Evolutionary conservation across 2,888 invertebrate species (phyloP), one percentile per base, ranked within the genome.

Genomic region (Oscheius myriophilus): DNA sequence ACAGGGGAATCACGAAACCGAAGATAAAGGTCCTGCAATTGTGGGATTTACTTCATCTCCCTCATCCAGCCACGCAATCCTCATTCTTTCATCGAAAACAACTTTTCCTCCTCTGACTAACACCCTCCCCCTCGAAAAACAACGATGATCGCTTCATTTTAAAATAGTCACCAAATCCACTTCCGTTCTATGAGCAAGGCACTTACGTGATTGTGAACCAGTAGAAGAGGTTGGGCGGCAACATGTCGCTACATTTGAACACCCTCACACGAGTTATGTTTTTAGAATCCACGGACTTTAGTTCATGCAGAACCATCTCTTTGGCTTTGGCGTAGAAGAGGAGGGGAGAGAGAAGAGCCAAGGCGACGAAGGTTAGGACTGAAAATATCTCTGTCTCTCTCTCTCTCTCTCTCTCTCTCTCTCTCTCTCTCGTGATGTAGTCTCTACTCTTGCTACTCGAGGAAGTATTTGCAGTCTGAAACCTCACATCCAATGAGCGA

Each of bases 1-100:
- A 72, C 21, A 85, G 67, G 2, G 85, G 85, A 26, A 84, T 75
- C n/a, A 83, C 65, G 69, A 82, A 85, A 21, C 84, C 85, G n/a
- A 82, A 70, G 26, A 85, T 59, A 61, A 85, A 85, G 0, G 84
- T 85, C 58, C 81, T 81, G 62, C 42, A 80, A 77, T 18, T 14
- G 14, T 16, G 12, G n/a, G 21, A 11, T 16, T 58, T 58, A 16
- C 21, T 6, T 6, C 3, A 9, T 42, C 23, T 23, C 33, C 33
- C 33, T 33, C 33, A 33, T 3, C 9, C 33, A 33, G 9, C 33
- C 33, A 33, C 33, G 33, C 9, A 33, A 33, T 33, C 33, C 33
- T 33, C 33, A 33, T 33, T 33, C 33, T 33, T 33, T 33, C 33
- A 6, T 9, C 33, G 33, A 33, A 33, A 33, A 33, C 33, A 33